Percentiles rank a stretch among this genome's conserved stretches.
These are phyloP conservation scores for Actenoides lindsayi DNA, from an alignment of 2,113 vertebrate genomes.

Conservation along the genomic window DNA sequence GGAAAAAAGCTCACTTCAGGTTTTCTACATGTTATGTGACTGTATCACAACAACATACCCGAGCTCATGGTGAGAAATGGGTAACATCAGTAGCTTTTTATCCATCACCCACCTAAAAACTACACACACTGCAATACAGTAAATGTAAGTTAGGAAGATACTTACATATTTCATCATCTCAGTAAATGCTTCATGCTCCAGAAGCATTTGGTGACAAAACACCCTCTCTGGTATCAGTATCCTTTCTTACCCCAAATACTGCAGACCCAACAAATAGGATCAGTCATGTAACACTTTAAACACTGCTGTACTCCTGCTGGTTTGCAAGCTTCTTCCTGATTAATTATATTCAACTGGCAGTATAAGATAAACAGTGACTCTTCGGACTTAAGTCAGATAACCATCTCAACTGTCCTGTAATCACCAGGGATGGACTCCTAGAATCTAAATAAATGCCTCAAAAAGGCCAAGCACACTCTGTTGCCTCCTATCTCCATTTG, in stretches of 20 bases:
- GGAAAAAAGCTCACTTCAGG: not conserved
- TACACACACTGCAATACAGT: not conserved
- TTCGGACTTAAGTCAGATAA: not conserved
- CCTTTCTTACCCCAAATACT: not conserved
- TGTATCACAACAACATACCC: not conserved
- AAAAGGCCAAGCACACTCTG: not conserved
- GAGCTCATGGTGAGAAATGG: not conserved
- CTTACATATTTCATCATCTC: not conserved
- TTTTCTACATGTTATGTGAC: not conserved
- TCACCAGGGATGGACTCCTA: not conserved
- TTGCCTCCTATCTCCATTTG: not conserved
- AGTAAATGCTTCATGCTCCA: not conserved
- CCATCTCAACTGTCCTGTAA: not conserved
- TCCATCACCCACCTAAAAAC: not conserved
- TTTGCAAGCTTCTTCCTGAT: not conserved
- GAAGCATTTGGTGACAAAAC: not conserved
- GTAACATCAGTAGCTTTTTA: not conserved
- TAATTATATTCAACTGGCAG: not conserved
- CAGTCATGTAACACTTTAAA: too few species aligned
- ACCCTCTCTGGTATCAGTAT: not conserved
- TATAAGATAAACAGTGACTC: not conserved
- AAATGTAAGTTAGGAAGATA: not conserved
- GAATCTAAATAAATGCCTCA: not conserved
- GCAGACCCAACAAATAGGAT: not conserved
- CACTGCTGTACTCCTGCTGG: not conserved